Percentiles rank a stretch among this genome's conserved stretches.
These are phyloP conservation scores for Poeciliopsis paucimaculata DNA, from an alignment of 2,797 vertebrate genomes.

Conservation along the genomic window DNA sequence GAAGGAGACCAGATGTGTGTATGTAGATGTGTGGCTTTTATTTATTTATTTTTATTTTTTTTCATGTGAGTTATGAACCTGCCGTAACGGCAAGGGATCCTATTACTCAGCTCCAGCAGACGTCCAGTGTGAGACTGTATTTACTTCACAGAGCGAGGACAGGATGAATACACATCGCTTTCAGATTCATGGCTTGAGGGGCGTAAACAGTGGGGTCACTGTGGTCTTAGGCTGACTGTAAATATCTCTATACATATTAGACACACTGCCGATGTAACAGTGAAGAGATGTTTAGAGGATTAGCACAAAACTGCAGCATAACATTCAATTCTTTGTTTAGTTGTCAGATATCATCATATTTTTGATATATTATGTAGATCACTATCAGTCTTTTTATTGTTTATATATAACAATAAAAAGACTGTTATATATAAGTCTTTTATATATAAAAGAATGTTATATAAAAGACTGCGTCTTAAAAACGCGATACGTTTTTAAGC, in stretches of 20 bases:
- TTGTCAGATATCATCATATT: background rate
- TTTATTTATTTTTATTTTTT: background rate
- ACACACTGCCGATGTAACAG: background rate
- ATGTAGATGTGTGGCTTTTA: background rate
- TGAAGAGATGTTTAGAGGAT: background rate
- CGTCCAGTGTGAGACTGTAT: conserved; percentile 6
- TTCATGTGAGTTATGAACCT: conserved; percentile 40
- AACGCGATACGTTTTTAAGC: too few relatives aligned
- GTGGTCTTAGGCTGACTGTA: conserved; percentile 15
- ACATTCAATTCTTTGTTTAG: background rate
- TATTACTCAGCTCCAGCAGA: conserved; percentile 41
- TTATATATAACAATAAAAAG: background rate
- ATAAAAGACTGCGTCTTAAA: too few relatives aligned
- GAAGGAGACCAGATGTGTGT: background rate
- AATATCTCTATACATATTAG: background rate
- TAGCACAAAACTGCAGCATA: background rate
- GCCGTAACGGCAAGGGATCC: conserved; percentile 25
- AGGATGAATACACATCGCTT: conserved; percentile 19
- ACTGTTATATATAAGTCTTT: too few relatives aligned
- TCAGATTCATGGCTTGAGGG: conserved; percentile 21
- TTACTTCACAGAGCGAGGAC: conserved; percentile 11
- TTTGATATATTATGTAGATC: background rate
- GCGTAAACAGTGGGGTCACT: conserved; percentile 14
- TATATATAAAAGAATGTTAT: too few relatives aligned
- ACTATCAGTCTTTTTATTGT: background rate